These are phyloP conservation scores for Ramphastos sulfuratus DNA, from an alignment of 2,113 vertebrate genomes.

Conservation along the genomic window DNA sequence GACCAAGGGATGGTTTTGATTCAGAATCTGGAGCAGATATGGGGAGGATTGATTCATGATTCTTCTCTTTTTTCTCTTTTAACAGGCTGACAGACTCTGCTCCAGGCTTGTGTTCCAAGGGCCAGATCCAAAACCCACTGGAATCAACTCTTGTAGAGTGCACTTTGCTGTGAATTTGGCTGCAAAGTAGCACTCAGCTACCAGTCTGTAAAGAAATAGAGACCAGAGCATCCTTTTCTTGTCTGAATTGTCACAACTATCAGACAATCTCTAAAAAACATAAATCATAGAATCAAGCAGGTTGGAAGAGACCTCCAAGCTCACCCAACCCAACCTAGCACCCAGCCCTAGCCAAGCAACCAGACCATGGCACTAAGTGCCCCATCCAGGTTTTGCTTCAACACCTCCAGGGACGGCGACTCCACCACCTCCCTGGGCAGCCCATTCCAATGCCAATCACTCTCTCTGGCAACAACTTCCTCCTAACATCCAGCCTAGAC, in stretches of 20 bases:
- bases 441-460: no score
- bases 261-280: background rate
- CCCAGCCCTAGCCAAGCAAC: no score
- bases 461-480: no score
- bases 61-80: constrained; percentile 44
- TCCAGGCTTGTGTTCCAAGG: constrained; percentile 55
- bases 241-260: constrained; percentile 8
- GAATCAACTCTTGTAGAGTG: constrained; percentile 21
- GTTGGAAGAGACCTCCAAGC: no score
- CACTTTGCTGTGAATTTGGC: constrained; percentile 36
- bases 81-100: constrained; percentile 59
- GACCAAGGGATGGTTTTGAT: constrained; percentile 61
- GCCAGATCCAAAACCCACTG: constrained; percentile 54
- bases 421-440: no score
- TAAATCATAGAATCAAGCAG: no score
- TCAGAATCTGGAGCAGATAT: constrained; percentile 64
- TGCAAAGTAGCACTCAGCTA: constrained; percentile 18
- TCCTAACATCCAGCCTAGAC: no score
- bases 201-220: background rate
- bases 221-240: background rate
- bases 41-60: constrained; percentile 60
- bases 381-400: no score
- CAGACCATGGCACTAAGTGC: no score
- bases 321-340: no score
- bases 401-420: no score